phyloP scores from a whole-genome alignment of 1,140 invertebrate genomes.

The Limonius californicus region DNA sequence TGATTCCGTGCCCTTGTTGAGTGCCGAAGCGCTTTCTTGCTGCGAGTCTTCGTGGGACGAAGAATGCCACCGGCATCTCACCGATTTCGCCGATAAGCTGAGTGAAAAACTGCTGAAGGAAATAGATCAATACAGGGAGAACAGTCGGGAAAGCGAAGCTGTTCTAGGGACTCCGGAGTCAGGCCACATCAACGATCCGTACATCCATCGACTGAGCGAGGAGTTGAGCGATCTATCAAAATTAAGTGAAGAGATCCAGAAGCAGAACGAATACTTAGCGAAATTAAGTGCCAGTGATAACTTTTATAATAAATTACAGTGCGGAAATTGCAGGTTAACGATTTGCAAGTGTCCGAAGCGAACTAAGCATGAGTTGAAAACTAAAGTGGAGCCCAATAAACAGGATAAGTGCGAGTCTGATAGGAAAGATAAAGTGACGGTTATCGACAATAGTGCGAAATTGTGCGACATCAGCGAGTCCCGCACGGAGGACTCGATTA shows the following conservation, averaged over 20 bases:
- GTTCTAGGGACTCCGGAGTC: conserved; percentile 37
- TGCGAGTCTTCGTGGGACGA: conserved; percentile 53
- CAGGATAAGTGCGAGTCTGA: neutral
- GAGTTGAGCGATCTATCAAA: conserved; percentile 56
- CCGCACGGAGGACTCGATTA: conserved; percentile 12
- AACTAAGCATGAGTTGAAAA: conserved; percentile 16
- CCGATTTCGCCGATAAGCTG: conserved; percentile 71
- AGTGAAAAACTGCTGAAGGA: conserved; percentile 70
- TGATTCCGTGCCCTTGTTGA: conserved; percentile 35
- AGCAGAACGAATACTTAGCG: conserved; percentile 49
- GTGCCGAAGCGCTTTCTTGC: conserved; percentile 47
- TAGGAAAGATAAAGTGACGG: conserved; percentile 12
- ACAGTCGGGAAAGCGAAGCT: conserved; percentile 25
- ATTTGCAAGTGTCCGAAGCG: conserved; percentile 1
- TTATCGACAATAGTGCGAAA: neutral
- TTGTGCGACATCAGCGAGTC: conserved; percentile 23
- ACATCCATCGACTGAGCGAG: conserved; percentile 53
- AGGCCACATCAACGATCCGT: conserved; percentile 57
- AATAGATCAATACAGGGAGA: conserved; percentile 62
- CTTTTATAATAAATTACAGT: conserved; percentile 17
- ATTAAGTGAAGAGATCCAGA: conserved; percentile 54
- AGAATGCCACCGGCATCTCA: conserved; percentile 63
- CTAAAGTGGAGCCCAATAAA: conserved; percentile 2
- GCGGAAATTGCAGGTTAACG: conserved; percentile 13
- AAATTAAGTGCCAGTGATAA: conserved; percentile 43